A percentile compares a stretch with the other conserved stretches of the same genome.
Evolutionary conservation across 23 tunicate species (phyloP).

Genomic region (Ascidia mentula): DNA sequence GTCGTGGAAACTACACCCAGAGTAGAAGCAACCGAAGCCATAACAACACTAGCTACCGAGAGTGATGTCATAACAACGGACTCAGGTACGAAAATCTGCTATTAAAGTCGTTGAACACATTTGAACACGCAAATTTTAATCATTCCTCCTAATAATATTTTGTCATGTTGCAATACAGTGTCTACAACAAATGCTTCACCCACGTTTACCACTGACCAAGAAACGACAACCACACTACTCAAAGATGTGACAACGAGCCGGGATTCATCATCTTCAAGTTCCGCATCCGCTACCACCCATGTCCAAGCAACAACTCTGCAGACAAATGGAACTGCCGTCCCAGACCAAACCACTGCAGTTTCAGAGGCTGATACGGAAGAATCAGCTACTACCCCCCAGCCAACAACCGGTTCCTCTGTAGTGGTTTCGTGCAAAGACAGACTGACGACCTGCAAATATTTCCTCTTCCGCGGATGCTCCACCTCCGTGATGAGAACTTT

Average conservation of each 20-base stretch:
- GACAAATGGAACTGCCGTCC: not conserved
- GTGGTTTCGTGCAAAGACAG: not conserved
- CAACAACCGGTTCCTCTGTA: not conserved
- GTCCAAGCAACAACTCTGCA: not conserved
- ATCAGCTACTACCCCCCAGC: not conserved
- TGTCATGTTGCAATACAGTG: too few species aligned
- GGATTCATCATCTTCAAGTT: not conserved
- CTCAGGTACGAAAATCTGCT: not conserved
- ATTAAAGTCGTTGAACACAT: not conserved
- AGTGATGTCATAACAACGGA: too few species aligned
- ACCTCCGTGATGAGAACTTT: constrained; percentile 14
- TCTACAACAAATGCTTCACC: too few species aligned
- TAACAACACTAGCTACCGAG: too few species aligned
- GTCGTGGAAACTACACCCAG: too few species aligned
- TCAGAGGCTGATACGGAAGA: not conserved
- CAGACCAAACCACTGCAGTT: not conserved
- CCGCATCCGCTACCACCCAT: not conserved
- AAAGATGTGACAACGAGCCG: too few species aligned
- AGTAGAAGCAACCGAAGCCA: too few species aligned
- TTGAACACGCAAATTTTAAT: too few species aligned
- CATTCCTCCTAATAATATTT: too few species aligned
- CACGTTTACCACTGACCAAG: too few species aligned
- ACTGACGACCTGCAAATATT: not conserved
- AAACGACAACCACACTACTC: too few species aligned
- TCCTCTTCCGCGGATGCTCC: not conserved